Percentiles rank a stretch among this genome's conserved stretches.
phyloP scores from a whole-genome alignment of 2,113 vertebrate species.

The Hemichromis elongatus region DNA sequence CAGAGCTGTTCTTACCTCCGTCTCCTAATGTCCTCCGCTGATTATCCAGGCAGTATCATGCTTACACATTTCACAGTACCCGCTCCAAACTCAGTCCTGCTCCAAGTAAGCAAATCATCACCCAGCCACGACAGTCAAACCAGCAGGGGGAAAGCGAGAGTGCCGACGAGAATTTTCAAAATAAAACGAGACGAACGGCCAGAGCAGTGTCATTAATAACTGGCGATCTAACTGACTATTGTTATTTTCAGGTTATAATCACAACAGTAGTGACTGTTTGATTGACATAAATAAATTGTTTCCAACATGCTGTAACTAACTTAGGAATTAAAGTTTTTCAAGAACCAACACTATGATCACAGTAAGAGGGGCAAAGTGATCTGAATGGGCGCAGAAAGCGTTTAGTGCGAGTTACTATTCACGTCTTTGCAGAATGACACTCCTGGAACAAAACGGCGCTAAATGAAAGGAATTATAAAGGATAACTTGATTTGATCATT shows the following conservation, averaged over 20 bases:
- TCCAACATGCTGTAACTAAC: not conserved
- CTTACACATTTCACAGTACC: conserved; percentile 84
- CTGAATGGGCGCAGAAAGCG: not conserved
- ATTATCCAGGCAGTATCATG: conserved; percentile 75
- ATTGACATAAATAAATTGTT: not conserved
- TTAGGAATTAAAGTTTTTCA: not conserved
- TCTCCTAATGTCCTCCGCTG: conserved; percentile 56
- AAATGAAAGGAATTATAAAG: not conserved
- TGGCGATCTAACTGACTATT: not conserved
- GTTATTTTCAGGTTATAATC: not conserved
- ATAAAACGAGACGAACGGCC: conserved; percentile 17
- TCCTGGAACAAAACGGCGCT: not conserved
- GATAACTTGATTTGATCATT: not conserved
- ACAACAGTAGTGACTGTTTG: not conserved
- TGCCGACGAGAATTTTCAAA: conserved; percentile 35
- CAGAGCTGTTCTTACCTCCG: conserved; percentile 54
- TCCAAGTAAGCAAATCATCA: conserved; percentile 82
- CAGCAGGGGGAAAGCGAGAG: not conserved
- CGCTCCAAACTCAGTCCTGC: conserved; percentile 85
- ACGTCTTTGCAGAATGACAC: not conserved
- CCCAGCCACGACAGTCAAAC: conserved; percentile 28
- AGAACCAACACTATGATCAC: not conserved
- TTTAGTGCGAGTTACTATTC: not conserved
- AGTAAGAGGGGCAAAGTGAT: not conserved
- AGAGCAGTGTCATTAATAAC: not conserved